phyloP scores from a whole-genome alignment of 2,888 invertebrate species.

The Melolontha melolontha region DNA sequence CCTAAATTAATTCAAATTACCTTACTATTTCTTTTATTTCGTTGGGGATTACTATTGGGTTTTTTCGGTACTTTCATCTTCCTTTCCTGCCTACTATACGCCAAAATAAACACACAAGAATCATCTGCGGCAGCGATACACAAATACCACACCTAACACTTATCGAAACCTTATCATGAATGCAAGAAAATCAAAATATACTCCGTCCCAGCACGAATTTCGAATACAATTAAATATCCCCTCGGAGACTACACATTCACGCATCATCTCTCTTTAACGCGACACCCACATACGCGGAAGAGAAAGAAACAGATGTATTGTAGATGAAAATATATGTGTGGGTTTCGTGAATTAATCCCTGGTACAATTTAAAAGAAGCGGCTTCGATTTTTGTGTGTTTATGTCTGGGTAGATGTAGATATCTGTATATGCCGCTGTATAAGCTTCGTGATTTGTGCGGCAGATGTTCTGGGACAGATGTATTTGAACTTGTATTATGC shows the following conservation, averaged over 20 bases:
- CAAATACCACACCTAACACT: constrained; percentile 31
- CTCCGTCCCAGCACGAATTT: constrained; percentile 6
- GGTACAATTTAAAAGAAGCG: constrained; percentile 2
- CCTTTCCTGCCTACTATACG: neutral
- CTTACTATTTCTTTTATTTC: constrained; percentile 17
- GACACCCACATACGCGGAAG: constrained; percentile 8
- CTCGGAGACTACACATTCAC: constrained; percentile 1
- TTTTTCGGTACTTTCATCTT: constrained; percentile 36
- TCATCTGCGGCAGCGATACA: constrained; percentile 2
- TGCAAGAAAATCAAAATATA: constrained; percentile 40
- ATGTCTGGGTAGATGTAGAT: neutral
- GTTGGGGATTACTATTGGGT: constrained; percentile 4
- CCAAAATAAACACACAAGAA: constrained; percentile 9
- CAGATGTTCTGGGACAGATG: constrained; percentile 43
- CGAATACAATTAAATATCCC: neutral
- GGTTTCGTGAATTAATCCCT: constrained; percentile 8
- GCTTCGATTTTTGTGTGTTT: neutral
- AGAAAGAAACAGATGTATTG: constrained; percentile 31
- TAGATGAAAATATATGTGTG: constrained; percentile 10
- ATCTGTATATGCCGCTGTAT: constrained; percentile 25
- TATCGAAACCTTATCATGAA: constrained; percentile 41
- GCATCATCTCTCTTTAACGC: constrained; percentile 9
- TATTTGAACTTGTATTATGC: constrained; percentile 38
- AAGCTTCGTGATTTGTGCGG: constrained; percentile 25
- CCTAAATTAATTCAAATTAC: constrained; percentile 9